phyloP scores from a whole-genome alignment of 1,140 invertebrate genomes.

The Colletes latitarsis region DNA sequence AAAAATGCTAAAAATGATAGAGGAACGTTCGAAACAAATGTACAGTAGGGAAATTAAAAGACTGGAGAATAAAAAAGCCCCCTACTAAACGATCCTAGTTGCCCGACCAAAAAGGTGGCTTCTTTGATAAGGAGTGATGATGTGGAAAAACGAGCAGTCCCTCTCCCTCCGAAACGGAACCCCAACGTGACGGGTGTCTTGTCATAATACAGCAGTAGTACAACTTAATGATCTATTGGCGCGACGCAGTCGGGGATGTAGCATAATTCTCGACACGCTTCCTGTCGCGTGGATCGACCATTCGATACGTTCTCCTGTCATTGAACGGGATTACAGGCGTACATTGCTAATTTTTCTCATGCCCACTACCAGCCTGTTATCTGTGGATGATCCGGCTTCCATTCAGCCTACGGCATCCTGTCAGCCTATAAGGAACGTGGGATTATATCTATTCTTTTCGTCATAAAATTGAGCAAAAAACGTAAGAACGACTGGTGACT shows the following conservation, averaged over 20 bases:
- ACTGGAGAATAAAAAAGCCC: constrained; percentile 32
- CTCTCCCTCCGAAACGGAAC: constrained; percentile 8
- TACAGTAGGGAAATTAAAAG: neutral
- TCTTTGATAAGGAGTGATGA: constrained; percentile 46
- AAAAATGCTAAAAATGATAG: too few relatives aligned
- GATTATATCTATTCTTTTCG: constrained; percentile 43
- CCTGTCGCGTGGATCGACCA: constrained; percentile 74
- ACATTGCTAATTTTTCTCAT: constrained; percentile 77
- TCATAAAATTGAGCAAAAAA: constrained; percentile 30
- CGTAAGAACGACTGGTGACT: constrained; percentile 32
- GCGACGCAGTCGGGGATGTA: constrained; percentile 67
- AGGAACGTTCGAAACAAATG: too few relatives aligned
- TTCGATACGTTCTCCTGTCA: constrained; percentile 66
- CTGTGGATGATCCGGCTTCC: constrained; percentile 60
- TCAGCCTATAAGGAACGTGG: constrained; percentile 58
- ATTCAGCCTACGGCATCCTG: constrained; percentile 55
- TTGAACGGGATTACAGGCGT: constrained; percentile 73
- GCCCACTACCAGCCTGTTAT: constrained; percentile 61
- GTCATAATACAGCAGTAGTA: constrained; percentile 75
- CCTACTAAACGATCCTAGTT: constrained; percentile 32
- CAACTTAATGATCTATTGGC: constrained; percentile 76
- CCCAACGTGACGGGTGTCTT: constrained; percentile 65
- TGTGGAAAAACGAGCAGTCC: constrained; percentile 55
- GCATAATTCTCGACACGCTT: constrained; percentile 77
- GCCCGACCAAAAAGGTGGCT: constrained; percentile 45